Percentiles rank a stretch among this genome's conserved stretches.
phyloP scores from a whole-genome alignment of 2,888 invertebrate species.

The Automeris io region DNA sequence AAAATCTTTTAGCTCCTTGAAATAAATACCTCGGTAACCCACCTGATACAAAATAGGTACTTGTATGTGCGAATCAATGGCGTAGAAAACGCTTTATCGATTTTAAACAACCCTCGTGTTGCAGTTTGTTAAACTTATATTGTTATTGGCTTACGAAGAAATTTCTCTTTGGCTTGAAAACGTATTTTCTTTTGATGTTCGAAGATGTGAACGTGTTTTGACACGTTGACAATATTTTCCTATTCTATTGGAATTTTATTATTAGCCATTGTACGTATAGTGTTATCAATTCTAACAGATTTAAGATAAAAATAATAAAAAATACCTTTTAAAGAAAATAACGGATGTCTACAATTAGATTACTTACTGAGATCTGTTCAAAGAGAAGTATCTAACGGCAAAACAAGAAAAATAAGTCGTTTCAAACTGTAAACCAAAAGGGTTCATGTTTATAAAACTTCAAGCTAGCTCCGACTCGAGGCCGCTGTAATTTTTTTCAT shows the following conservation, averaged over 20 bases:
- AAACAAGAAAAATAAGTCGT: conserved; percentile 11
- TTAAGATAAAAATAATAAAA: not conserved
- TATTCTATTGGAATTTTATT: no score
- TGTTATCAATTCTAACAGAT: no score
- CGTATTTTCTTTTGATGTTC: conserved; percentile 6
- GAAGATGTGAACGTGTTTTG: conserved; percentile 6
- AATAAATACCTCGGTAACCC: conserved; percentile 6
- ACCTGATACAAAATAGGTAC: conserved; percentile 12
- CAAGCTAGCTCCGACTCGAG: conserved; percentile 21
- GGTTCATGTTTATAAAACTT: conserved; percentile 21
- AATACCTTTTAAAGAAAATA: not conserved
- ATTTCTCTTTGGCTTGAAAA: conserved; percentile 7
- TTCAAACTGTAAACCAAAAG: conserved; percentile 15
- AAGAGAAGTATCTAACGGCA: conserved; percentile 1
- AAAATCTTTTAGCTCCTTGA: conserved; percentile 4
- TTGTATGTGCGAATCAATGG: conserved; percentile 48
- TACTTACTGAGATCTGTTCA: conserved; percentile 4
- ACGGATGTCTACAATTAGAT: not conserved
- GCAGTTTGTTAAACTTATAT: conserved; percentile 54
- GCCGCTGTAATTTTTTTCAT: conserved; percentile 19
- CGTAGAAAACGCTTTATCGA: conserved; percentile 52
- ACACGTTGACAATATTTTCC: not conserved
- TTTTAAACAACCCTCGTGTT: conserved; percentile 49
- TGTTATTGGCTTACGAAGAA: conserved; percentile 49
- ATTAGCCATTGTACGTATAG: no score